Base-by-base conservation (phyloP, 1,140 invertebrate genomes). In the Macrostomum lignano region DNA sequence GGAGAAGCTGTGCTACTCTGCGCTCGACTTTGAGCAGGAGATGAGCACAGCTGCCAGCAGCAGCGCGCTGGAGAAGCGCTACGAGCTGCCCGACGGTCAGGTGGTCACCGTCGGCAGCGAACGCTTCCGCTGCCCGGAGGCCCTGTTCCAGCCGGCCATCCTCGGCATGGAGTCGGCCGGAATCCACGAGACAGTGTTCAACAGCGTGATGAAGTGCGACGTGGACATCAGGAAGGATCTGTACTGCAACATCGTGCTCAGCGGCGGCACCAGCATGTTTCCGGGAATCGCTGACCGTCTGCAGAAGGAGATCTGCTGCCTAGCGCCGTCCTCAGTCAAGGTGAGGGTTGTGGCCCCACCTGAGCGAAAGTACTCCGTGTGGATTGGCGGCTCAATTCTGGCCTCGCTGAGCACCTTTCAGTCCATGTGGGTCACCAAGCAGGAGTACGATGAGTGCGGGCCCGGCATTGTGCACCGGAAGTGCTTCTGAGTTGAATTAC, bases 41-140 rank as follows among this genome's bases (percentile, higher is more conserved):
- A 5, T 35, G 5, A 20, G 33, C n/a, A 35, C 7, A 9, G 6
- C 33, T 9, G 20, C 15, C 4, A 4, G 5, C n/a, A 6, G 5
- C 4, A 10, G 5, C 4, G n/a, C 4, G 5, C 5, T 6, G 14
- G 25, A 30, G n/a, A 21, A n/a, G 31, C 20, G 15, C 37, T 88
- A 86, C 53, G 79, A 86, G 60, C 65, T 84, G 49, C 78, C 78
- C 44, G 78, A 86, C 55, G 79, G 79, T 45, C 77, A 82, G 58
- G 79, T 91, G 44, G 86, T 86, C 64, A 86, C 77, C 62, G 84
- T 84, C 50, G 81, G 79, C 44, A 86, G 84, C 60, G 79, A 88
- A 59, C 67, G 82, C 52, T 86, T 93, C 78, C 72, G 82, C 64
- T 91, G 77, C 62, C 81, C 81, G 22, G 81, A 88, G 55, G 78